These are phyloP conservation scores for Agrypnus murinus DNA, from an alignment of 2,888 invertebrate genomes.

Conservation along the genomic window DNA sequence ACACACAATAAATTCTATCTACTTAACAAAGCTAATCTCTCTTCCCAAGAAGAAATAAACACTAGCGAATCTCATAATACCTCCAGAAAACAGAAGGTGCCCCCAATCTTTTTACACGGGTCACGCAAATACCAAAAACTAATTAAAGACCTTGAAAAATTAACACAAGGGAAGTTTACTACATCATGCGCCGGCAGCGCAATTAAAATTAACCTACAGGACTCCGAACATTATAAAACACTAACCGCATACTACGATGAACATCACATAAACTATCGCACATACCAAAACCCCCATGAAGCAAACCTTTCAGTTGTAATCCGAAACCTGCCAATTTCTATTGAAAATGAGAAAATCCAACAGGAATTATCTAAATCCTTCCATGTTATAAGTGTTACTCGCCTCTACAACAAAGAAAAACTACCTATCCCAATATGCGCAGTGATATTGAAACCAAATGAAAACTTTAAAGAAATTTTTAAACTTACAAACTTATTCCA, in stretches of 20 bases:
- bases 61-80: background rate
- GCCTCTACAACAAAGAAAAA: conserved; percentile 10
- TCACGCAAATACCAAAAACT: background rate
- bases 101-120: background rate
- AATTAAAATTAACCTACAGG: conserved; percentile 8
- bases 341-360: too few species aligned
- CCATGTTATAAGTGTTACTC: too few species aligned
- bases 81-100: background rate
- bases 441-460: conserved; percentile 1
- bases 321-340: background rate
- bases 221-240: conserved; percentile 7
- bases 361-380: too few species aligned
- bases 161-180: conserved; percentile 11
- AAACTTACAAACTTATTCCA: too few species aligned
- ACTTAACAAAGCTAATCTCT: background rate
- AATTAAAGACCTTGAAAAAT: conserved; percentile 3
- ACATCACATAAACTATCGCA: background rate
- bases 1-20: background rate
- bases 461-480: conserved; percentile 7
- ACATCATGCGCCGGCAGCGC: background rate
- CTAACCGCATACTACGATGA: conserved; percentile 8
- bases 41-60: background rate
- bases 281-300: conserved; percentile 6
- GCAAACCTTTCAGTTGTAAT: conserved; percentile 10
- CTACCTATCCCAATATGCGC: conserved; percentile 1